phyloP scores from a whole-genome alignment of 2,888 invertebrate species.

The Protodeltote pygarga region DNA sequence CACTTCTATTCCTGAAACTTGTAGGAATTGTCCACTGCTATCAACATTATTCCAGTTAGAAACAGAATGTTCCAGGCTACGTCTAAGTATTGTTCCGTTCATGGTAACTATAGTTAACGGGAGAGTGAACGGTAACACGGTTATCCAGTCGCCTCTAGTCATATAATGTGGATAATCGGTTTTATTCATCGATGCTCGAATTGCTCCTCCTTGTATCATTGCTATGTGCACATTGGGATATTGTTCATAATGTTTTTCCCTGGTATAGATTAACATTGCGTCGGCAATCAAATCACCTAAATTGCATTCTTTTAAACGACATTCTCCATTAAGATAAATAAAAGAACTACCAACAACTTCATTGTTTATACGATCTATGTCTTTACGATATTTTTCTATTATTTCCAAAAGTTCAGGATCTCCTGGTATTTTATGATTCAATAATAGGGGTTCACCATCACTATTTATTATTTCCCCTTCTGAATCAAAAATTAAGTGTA shows the following conservation, averaged over 20 bases:
- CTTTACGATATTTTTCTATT: slow-evolving; percentile 87
- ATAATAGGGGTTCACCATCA: slow-evolving; percentile 91
- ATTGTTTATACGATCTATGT: slow-evolving; percentile 82
- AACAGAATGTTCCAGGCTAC: slow-evolving; percentile 91
- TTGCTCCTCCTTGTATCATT: slow-evolving; percentile 91
- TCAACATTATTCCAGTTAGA: slow-evolving; percentile 81
- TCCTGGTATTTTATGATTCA: slow-evolving; percentile 89
- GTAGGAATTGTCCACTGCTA: slow-evolving; percentile 93
- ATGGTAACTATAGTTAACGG: slow-evolving; percentile 88
- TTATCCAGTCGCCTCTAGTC: slow-evolving; percentile 90
- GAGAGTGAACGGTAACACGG: slow-evolving; percentile 92
- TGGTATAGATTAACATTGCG: slow-evolving; percentile 89
- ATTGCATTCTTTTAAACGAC: slow-evolving; percentile 93
- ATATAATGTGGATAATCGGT: slow-evolving; percentile 89
- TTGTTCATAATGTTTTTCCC: slow-evolving; percentile 62
- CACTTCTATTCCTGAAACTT: slow-evolving; percentile 92
- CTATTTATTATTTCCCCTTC: slow-evolving; percentile 90
- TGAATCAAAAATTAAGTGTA: slow-evolving; percentile 90
- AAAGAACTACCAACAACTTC: slow-evolving; percentile 89
- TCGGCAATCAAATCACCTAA: slow-evolving; percentile 94
- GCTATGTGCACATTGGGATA: slow-evolving; percentile 91
- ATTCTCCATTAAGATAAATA: slow-evolving; percentile 90
- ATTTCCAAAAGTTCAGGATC: slow-evolving; percentile 88
- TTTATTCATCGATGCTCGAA: slow-evolving; percentile 89
- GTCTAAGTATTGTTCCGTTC: slow-evolving; percentile 88